Evolutionary conservation across 2,797 vertebrate genomes (phyloP).

Genomic region (Mus minutoides): DNA sequence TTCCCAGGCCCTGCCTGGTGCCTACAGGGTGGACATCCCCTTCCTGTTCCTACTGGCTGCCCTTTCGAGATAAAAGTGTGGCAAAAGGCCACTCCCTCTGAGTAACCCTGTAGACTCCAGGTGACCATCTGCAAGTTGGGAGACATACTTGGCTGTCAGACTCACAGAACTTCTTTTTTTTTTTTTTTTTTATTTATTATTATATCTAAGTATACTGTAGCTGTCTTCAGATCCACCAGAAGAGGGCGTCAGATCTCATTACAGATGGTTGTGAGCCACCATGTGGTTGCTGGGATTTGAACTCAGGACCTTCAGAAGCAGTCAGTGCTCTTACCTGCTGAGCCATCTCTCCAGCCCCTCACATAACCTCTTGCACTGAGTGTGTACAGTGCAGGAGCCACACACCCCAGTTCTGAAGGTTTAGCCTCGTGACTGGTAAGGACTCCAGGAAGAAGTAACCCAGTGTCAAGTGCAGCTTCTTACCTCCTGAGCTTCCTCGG

Average conservation of each 20-base stretch:
- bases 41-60: neutral
- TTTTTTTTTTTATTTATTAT: no score
- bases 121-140: neutral
- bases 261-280: no score
- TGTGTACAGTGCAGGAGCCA: neutral
- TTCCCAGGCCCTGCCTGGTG: neutral
- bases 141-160: neutral
- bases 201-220: no score
- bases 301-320: no score
- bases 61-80: neutral
- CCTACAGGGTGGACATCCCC: neutral
- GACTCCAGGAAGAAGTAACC: neutral
- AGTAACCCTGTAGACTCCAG: neutral
- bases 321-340: no score
- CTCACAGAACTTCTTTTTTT: no score
- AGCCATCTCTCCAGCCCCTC: no score
- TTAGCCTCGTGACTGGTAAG: neutral
- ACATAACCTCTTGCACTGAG: neutral
- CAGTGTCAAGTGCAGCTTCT: fast-evolving
- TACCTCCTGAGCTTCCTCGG: neutral
- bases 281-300: no score
- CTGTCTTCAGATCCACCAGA: no score
- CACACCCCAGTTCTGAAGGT: neutral
- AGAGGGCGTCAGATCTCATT: no score
- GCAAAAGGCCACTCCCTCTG: neutral